phyloP scores from a whole-genome alignment of 2,113 vertebrate genomes.

The Deroptyus accipitrinus region DNA sequence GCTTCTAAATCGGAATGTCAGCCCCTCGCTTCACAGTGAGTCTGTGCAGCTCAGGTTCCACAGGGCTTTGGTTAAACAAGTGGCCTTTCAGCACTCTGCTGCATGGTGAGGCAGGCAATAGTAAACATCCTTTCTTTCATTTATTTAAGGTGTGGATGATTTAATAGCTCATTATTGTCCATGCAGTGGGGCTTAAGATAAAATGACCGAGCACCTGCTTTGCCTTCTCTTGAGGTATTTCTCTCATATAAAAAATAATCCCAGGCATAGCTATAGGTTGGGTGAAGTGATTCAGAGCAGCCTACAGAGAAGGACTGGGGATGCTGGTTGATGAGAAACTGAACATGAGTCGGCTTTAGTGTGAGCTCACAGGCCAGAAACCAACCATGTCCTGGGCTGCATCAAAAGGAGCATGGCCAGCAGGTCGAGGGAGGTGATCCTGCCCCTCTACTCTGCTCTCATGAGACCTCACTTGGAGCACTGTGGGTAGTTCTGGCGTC shows the following conservation, averaged over 20 bases:
- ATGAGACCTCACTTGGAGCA: no score
- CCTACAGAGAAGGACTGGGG: neutral
- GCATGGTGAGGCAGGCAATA: constrained; percentile 7
- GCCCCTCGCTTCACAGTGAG: neutral
- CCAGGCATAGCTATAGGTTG: neutral
- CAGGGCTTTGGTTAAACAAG: constrained; percentile 17
- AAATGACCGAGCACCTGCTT: constrained; percentile 20
- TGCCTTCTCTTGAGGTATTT: constrained; percentile 7
- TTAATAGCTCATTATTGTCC: constrained; percentile 78
- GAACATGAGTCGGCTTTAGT: neutral
- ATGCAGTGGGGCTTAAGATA: constrained; percentile 43
- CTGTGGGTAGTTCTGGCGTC: no score
- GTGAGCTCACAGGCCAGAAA: neutral
- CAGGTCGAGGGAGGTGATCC: neutral
- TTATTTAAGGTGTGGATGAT: constrained; percentile 75
- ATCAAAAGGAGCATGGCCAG: neutral
- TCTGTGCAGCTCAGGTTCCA: neutral
- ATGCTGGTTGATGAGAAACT: neutral
- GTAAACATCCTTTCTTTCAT: constrained; percentile 72
- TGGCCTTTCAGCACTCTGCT: neutral
- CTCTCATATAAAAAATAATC: neutral
- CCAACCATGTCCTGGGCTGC: neutral
- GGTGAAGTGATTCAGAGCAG: neutral
- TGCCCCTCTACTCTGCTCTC: neutral
- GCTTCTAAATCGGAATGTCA: constrained; percentile 80